phyloP scores from a whole-genome alignment of 2,888 invertebrate genomes.

The Trichogramma evanescens region DNA sequence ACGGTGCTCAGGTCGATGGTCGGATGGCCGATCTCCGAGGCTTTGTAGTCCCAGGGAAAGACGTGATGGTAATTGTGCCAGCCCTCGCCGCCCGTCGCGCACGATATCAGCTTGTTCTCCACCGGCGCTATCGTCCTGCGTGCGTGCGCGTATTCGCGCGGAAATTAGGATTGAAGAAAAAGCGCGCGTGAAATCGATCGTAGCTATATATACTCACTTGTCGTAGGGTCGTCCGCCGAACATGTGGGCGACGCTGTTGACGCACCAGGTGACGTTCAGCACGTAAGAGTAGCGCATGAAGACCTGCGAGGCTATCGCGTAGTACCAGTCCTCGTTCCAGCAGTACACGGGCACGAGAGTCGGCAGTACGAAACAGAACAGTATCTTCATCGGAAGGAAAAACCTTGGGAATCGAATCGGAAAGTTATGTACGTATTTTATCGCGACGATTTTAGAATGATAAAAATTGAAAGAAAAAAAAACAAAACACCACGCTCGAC shows the following conservation, averaged over 20 bases:
- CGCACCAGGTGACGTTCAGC: conserved; percentile 55
- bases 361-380: conserved; percentile 56
- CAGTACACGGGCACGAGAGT: conserved; percentile 51
- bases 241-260: conserved; percentile 56
- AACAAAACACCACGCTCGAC: too few relatives aligned
- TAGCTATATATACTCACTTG: conserved; percentile 29
- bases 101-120: conserved; percentile 33
- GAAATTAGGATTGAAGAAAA: too few relatives aligned
- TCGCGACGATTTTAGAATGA: not conserved
- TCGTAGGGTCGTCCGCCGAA: conserved; percentile 40
- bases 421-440: too few relatives aligned
- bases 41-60: conserved; percentile 90
- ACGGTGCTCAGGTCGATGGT: conserved; percentile 61
- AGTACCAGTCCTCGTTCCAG: conserved; percentile 53
- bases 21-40: conserved; percentile 67
- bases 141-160: not conserved
- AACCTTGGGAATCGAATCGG: conserved; percentile 35
- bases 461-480: not conserved
- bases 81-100: conserved; percentile 45
- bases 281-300: conserved; percentile 48
- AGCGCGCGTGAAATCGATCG: too few relatives aligned
- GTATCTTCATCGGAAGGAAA: conserved; percentile 50
- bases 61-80: conserved; percentile 76
- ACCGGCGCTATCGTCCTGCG: conserved; percentile 25
- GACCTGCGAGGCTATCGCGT: conserved; percentile 48